Evolutionary conservation across 2,797 vertebrate species (phyloP).

Genomic region (Oreochromis mossambicus): DNA sequence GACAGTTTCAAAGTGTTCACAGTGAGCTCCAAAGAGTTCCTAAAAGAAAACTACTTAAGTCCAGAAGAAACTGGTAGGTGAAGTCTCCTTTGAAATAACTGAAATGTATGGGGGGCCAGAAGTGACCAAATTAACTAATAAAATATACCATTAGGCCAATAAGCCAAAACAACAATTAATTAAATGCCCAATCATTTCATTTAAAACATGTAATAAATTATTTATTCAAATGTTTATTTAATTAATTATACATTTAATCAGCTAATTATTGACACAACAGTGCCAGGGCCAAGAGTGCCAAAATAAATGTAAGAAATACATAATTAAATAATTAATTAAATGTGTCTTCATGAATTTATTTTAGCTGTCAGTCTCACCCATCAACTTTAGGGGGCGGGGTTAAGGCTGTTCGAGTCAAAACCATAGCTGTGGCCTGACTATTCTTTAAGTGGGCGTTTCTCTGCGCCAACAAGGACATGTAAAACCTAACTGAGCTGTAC

Average conservation of each 20-base stretch:
- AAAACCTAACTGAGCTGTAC: fast-evolving
- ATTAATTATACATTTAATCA: not conserved
- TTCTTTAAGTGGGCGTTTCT: not conserved
- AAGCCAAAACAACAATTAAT: too few species aligned
- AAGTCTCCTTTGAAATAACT: not conserved
- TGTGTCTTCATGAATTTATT: not conserved
- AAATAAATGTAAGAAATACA: not conserved
- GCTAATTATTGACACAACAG: not conserved
- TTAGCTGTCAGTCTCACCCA: not conserved
- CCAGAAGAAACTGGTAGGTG: slow-evolving; percentile 15
- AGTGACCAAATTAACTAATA: not conserved
- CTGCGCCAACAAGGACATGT: not conserved
- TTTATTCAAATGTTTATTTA: not conserved
- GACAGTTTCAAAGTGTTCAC: slow-evolving; percentile 37
- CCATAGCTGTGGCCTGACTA: not conserved
- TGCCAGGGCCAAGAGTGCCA: not conserved
- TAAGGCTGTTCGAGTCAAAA: fast-evolving
- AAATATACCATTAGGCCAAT: not conserved
- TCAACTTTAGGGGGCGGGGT: not conserved
- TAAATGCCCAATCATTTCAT: not conserved
- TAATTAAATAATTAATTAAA: not conserved
- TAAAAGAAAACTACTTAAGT: not conserved
- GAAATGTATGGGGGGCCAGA: not conserved
- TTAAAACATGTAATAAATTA: not conserved
- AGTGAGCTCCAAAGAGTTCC: slow-evolving; percentile 42